Base-by-base conservation (phyloP, 2,797 vertebrate species). In the Selene dorsalis region DNA sequence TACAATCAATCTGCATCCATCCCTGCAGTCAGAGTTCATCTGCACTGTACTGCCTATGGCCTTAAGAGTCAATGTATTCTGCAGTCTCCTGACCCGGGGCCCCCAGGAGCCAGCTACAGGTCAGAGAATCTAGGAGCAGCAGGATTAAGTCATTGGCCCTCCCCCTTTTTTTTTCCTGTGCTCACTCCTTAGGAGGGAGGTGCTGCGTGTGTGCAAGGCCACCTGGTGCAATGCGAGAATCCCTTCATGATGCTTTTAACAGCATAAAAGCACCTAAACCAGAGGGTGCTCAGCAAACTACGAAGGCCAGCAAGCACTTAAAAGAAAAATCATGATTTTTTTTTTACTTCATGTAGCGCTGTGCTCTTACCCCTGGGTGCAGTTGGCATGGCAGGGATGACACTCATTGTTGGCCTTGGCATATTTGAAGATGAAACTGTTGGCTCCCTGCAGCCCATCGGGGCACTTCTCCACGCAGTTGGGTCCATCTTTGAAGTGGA, bases 391-490 rank as follows among this genome's bases (percentile, higher is more conserved):
- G 83, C 98, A 99, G 0, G 97, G 97, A 30, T 96, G 97, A 79
- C 98, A 99, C 89, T 98, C 97, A 47, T 94, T 96, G 87, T 98
- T 97, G 89, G 96, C 96, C 86, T 99, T 96, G 0, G 97, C 96
- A 0, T 97, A 99, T 89, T 99, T 99, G 94, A 98, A 99, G 90
- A 99, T 98, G 89, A 99, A 98, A 88, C 97, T 97, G 91, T 95
- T 96, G 74, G 97, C 95, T 0, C 98, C 97, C 84, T 98, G 97
- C 65, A 99, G 88, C 41, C 98, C 98, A 13, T 99, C 97, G 0
- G 98, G 97, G 77, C 98, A 99, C 80, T 98, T 98, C 80, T 98
- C 97, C 88, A 99, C 98, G 64, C 98, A 99, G 45, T 99, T 98
- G 4, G 98, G 97, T 18, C 98, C 97, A 53, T 99, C 98, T 92